Conservation (phyloP, 2,113 vertebrate species). For the Picathartes gymnocephalus region DNA sequence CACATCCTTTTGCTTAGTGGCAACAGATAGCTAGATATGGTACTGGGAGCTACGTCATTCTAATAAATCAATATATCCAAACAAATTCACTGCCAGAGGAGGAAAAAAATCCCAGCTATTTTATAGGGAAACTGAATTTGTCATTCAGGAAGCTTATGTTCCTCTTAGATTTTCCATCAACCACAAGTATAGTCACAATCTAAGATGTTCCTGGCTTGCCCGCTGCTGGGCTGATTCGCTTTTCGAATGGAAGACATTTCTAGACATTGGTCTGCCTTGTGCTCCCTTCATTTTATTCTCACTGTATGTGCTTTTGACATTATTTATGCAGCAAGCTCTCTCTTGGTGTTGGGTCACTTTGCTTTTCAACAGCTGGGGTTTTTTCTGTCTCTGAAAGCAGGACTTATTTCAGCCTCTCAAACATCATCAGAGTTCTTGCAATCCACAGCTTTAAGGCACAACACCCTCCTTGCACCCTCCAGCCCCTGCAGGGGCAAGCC, state of each 20-base stretch:
- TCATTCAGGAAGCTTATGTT: neutral
- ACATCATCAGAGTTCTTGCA: neutral
- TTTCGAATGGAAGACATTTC: neutral
- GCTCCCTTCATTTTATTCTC: neutral
- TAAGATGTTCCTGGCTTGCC: slow-evolving; percentile 40
- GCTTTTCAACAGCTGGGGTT: neutral
- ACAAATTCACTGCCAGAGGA: neutral
- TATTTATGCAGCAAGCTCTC: neutral
- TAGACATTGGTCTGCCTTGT: neutral
- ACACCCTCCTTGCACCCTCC: rapidly evolving
- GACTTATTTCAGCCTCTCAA: neutral
- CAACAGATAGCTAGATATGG: neutral
- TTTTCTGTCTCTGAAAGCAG: neutral
- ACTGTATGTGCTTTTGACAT: neutral
- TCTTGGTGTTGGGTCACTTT: neutral
- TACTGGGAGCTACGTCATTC: neutral
- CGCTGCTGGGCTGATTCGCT: neutral
- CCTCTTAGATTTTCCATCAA: slow-evolving; percentile 36
- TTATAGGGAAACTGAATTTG: neutral
- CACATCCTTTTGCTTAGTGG: slow-evolving; percentile 18
- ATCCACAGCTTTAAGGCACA: rapidly evolving
- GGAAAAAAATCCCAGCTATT: neutral
- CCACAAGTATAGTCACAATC: neutral
- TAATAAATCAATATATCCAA: slow-evolving; percentile 6
- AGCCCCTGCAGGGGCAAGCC: neutral